A percentile compares a stretch with the other conserved stretches of the same genome.
Conservation (phyloP, 2,113 vertebrate genomes). For the Orycteropus afer region DNA sequence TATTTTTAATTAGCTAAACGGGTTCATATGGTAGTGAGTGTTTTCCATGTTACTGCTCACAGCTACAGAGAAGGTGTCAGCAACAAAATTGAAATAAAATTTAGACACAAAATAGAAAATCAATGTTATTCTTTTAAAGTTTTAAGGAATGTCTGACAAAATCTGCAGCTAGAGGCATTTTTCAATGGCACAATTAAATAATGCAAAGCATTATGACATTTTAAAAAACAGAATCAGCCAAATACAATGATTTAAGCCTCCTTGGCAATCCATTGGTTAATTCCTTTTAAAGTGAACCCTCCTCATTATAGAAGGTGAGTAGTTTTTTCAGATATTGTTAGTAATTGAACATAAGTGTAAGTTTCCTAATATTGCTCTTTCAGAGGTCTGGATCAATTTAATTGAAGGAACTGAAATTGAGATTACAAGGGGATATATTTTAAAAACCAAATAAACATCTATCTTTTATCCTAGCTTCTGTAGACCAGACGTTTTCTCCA, state of each 20-base stretch:
- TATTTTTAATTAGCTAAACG: not conserved
- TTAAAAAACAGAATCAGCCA: not conserved
- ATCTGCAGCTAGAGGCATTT: not conserved
- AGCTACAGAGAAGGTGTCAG: not conserved
- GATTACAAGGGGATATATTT: not conserved
- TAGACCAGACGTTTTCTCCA: not conserved
- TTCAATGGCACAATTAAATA: not conserved
- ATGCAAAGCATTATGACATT: not conserved
- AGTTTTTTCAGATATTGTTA: not conserved
- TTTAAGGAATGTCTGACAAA: not conserved
- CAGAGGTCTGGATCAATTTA: not conserved
- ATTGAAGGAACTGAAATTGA: not conserved
- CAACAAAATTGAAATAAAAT: not conserved
- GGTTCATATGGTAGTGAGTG: not conserved
- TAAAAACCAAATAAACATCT: not conserved
- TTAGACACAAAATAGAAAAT: slow-evolving; percentile 26
- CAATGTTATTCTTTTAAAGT: not conserved
- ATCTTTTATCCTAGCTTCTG: not conserved
- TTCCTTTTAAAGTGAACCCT: not conserved
- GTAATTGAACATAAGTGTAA: not conserved
- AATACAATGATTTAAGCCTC: not conserved
- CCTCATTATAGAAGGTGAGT: not conserved
- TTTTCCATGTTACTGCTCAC: not conserved
- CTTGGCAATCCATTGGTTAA: not conserved
- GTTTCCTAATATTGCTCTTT: not conserved